Evolutionary conservation across 1,140 invertebrate species (phyloP), one percentile per base, ranked within the genome.

Genomic region (Bursaphelenchus mucronatus): DNA sequence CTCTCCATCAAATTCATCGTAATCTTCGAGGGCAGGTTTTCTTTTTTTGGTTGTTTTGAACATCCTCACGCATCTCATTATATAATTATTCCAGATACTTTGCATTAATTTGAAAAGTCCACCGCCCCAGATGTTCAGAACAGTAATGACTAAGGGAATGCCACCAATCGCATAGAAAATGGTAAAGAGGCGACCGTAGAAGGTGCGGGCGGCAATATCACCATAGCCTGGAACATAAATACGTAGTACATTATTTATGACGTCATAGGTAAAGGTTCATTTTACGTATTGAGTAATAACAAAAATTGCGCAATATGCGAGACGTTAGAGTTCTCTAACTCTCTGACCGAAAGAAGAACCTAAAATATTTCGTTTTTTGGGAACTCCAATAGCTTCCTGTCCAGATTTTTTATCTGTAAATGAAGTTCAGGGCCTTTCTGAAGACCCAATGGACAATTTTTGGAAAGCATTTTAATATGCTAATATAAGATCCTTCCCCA

Each of bases 151-250:
- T 58, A 95, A 83, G 0, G 92, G 92, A 71, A 95, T 96, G 17
- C 93, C 93, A 68, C 95, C 83, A 75, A 95, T 91, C 40, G 92
- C 92, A 83, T 96, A 96, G 78, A 94, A 90, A 74, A 96, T 94
- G 13, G 92, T 95, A 41, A 91, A 89, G 62, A 95, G 87, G 83
- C 94, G 92, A 15, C 93, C 93, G 80, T 88, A 88, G 68, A 88
- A 86, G 0, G 92, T 96, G 85, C 92, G 92, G 0, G 91, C 91
- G 0, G 91, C 89, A 55, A 96, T 93, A 81, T 96, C 91, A 13
- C 93, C 93, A 82, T 96, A 96, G 46, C 92, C 92, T 15, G 15
- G 19, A 50, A 19, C 15, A 50, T 30, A 30, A 30, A 30, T 30
- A 30, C n/a, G n/a, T n/a, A n/a, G 1, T 30, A 30, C 30, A 30